These are phyloP conservation scores for Athalia circularis DNA, from an alignment of 2,888 invertebrate species.

Conservation along the genomic window DNA sequence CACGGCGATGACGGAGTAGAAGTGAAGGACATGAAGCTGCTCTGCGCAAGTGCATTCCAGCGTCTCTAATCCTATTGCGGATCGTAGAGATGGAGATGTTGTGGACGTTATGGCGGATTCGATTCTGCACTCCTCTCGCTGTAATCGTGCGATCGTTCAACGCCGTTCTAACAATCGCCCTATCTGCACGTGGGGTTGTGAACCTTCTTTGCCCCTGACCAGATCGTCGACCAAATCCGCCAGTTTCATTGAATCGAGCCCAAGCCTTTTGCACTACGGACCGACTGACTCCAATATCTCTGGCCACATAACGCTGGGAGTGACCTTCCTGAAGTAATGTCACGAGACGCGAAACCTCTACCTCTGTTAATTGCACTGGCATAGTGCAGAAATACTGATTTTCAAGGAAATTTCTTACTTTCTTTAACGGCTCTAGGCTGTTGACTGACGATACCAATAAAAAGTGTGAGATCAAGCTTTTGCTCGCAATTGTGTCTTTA, in stretches of 20 bases:
- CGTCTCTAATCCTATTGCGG: not conserved
- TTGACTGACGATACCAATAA: too few relatives aligned
- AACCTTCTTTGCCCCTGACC: slow-evolving; percentile 19
- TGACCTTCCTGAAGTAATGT: slow-evolving; percentile 8
- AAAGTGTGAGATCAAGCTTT: too few relatives aligned
- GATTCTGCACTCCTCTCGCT: slow-evolving; percentile 8
- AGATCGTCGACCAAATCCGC: not conserved
- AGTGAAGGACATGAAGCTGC: slow-evolving; percentile 3
- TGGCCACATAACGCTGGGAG: not conserved
- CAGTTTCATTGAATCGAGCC: not conserved
- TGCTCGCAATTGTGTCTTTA: too few relatives aligned
- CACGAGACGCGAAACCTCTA: not conserved
- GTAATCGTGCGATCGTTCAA: slow-evolving; percentile 3
- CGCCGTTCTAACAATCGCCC: slow-evolving; percentile 15
- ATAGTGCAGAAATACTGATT: not conserved
- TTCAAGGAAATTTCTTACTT: too few relatives aligned
- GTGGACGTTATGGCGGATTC: not conserved
- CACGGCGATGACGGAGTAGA: slow-evolving; percentile 13
- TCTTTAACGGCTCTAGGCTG: too few relatives aligned
- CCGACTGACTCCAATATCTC: not conserved
- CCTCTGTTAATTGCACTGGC: slow-evolving; percentile 1
- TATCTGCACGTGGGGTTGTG: slow-evolving; percentile 14
- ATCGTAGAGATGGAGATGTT: not conserved
- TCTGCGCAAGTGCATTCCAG: slow-evolving; percentile 20
- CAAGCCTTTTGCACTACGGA: slow-evolving; percentile 6